Evolutionary conservation across 2,888 invertebrate genomes (phyloP), one percentile per base, ranked within the genome.

Genomic region (Lasioglossum pauxillum): DNA sequence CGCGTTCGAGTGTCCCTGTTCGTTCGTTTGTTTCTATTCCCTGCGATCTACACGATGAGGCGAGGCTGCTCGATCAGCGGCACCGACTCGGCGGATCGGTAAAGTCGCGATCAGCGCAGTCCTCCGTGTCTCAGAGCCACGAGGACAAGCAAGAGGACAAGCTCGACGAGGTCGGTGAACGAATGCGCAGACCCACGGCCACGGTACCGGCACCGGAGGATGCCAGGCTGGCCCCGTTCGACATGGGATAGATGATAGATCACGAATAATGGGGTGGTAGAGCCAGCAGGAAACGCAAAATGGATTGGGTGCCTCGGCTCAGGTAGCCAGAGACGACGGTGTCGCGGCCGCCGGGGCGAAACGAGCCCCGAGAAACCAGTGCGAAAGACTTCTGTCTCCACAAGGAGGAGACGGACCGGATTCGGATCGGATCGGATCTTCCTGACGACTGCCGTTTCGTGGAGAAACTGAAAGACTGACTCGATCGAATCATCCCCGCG

Each of bases 291-390:
- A 60, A 73, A 44, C 79, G 64, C 76, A 91, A 88, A 86, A 93
- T 93, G 93, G 92, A 93, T 91, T 93, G 93, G 93, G 84, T 88
- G 85, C 85, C 91, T 83, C 86, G 83, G 84, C 89, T 90, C 72
- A 90, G 93, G 91, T 93, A 92, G 92, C 92, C 91, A 89, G 85
- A 82, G 81, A 88, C 82, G 82, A 85, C 60, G 19, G 81, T 80
- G 75, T 85, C 84, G 78, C 75, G 78, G 84, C 38, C 77, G 46
- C 74, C 84, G 77, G 82, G 79, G 35, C 78, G 64, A 75, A 35
- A 69, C 41, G 60, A 83, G 69, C 78, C 74, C 82, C 46, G 71
- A 69, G 35, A 69, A 69, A 69, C 10, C 69, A 38, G 38, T 69
- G 31, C 31, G 31, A 64, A 57, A n/a, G 64, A 64, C 23, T 69